Conservation (phyloP, 2,797 vertebrate genomes). For the Bradypodion pumilum region DNA sequence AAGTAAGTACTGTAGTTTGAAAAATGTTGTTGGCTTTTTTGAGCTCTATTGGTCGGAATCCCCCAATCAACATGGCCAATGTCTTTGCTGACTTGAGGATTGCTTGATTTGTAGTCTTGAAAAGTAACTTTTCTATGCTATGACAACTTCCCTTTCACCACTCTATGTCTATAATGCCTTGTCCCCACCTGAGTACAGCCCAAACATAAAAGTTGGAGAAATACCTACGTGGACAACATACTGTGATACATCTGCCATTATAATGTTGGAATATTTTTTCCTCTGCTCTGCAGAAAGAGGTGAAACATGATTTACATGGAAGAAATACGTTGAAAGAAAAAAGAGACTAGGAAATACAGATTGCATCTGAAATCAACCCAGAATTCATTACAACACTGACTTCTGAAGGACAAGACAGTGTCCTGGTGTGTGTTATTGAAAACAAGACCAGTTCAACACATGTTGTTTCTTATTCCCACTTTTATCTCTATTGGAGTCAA, state of each 20-base stretch:
- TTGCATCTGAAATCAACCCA: neutral
- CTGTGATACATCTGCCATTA: constrained; percentile 78
- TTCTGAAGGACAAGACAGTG: no score
- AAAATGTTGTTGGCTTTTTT: no score
- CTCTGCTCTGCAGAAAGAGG: constrained; percentile 67
- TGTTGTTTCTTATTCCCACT: no score
- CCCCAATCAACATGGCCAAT: no score
- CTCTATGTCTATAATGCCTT: neutral
- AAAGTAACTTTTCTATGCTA: no score
- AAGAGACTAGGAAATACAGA: neutral
- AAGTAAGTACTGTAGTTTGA: no score
- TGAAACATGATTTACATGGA: neutral
- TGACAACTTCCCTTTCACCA: neutral
- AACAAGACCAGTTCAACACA: no score
- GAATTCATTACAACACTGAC: neutral
- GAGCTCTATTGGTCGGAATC: no score
- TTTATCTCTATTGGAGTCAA: neutral
- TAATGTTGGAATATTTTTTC: constrained; percentile 55
- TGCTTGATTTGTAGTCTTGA: no score
- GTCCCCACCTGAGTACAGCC: neutral
- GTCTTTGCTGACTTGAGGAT: no score
- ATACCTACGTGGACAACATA: constrained; percentile 83
- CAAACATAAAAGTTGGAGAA: neutral
- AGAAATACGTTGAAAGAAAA: neutral
- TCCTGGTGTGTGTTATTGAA: no score